Conservation (phyloP, 2,113 vertebrate genomes). For the Ursus arctos region DNA sequence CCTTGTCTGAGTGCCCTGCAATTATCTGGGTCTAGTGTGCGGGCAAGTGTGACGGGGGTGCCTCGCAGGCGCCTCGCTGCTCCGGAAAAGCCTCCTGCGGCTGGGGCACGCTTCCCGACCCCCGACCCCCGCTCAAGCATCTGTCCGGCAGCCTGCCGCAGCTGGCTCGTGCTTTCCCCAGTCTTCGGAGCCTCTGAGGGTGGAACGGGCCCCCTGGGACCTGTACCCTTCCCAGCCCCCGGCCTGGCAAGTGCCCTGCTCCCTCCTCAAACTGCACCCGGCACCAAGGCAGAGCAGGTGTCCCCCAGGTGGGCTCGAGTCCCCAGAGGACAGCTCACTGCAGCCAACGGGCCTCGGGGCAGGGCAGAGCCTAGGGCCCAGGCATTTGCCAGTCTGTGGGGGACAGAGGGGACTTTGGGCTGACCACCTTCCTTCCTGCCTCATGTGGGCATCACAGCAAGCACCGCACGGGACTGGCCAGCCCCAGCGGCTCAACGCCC, state of each 20-base stretch:
- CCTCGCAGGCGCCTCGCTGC: not conserved
- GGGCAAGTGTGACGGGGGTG: not conserved
- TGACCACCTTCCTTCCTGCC: accelerated
- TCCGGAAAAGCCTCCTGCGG: not conserved
- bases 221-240: accelerated
- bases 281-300: accelerated
- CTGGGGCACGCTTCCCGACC: accelerated
- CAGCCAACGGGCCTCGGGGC: accelerated
- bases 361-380: not conserved
- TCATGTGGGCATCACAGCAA: not conserved
- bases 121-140: not conserved
- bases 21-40: not conserved
- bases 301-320: accelerated
- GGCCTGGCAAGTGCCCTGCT: not conserved
- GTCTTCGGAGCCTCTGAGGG: not conserved
- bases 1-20: not conserved
- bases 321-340: not conserved
- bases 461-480: not conserved
- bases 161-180: not conserved
- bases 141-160: not conserved
- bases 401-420: not conserved
- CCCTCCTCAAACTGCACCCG: not conserved
- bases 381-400: not conserved
- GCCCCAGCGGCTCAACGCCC: accelerated
- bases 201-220: accelerated